Evolutionary conservation across 1,140 invertebrate species (phyloP).

Genomic region (Drosophila santomea): DNA sequence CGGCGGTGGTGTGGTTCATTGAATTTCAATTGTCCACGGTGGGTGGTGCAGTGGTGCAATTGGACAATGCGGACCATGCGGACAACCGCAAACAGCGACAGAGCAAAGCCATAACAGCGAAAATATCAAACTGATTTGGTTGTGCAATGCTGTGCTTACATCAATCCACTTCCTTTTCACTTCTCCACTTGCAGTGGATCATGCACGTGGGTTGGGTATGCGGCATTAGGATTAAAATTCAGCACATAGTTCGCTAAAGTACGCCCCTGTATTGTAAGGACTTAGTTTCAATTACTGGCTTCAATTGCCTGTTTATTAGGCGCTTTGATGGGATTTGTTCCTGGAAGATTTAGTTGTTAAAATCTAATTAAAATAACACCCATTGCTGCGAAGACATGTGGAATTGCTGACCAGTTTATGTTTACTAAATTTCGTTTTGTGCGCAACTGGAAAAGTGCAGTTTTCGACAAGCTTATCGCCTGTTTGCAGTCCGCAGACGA

Average conservation of each 20-base stretch:
- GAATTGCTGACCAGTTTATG: background rate
- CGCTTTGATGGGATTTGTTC: too few species aligned
- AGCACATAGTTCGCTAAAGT: background rate
- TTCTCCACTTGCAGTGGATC: constrained; percentile 14
- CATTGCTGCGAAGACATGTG: background rate
- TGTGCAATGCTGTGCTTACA: constrained; percentile 44
- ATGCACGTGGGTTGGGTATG: constrained; percentile 8
- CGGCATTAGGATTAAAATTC: background rate
- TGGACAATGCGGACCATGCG: constrained; percentile 20
- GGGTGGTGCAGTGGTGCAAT: constrained; percentile 24
- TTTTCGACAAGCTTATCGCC: constrained; percentile 61
- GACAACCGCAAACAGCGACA: constrained; percentile 15
- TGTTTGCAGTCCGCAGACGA: constrained; percentile 44
- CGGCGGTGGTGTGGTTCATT: constrained; percentile 39
- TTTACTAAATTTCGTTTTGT: constrained; percentile 8
- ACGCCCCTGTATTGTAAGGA: too few species aligned
- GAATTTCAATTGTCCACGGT: constrained; percentile 49
- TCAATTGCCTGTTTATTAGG: too few species aligned
- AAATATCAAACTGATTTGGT: constrained; percentile 35
- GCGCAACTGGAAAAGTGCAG: constrained; percentile 5
- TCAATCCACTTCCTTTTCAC: constrained; percentile 26
- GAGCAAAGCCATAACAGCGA: constrained; percentile 19
- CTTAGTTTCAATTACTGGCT: too few species aligned
- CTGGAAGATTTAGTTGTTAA: too few species aligned
- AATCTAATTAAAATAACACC: too few species aligned